Evolutionary conservation across 1,140 invertebrate species (phyloP).

Genomic region (Drosophila varians): DNA sequence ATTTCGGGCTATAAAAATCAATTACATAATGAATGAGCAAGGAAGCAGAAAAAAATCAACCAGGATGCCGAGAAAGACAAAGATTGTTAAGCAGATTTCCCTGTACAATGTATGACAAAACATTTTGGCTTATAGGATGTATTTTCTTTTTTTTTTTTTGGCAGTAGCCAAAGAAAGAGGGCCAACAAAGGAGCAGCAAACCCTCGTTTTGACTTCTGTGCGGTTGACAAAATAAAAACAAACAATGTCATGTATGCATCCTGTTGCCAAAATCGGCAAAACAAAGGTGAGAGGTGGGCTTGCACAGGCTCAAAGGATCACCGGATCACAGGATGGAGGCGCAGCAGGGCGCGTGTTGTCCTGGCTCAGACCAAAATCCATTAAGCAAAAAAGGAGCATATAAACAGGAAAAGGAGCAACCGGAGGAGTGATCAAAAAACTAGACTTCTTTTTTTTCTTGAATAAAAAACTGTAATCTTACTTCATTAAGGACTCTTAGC

Average conservation of each 20-base stretch:
- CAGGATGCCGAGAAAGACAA: background rate
- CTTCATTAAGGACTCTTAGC: background rate
- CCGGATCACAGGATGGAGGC: conserved; percentile 40
- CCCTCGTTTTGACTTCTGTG: conserved; percentile 56
- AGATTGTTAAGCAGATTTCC: conserved; percentile 28
- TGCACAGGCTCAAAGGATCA: conserved; percentile 41
- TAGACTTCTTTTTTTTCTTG: background rate
- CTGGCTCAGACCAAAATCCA: conserved; percentile 35
- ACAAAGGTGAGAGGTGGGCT: conserved; percentile 36
- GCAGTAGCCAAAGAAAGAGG: conserved; percentile 39
- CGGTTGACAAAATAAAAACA: conserved; percentile 53
- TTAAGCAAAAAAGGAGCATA: conserved; percentile 32
- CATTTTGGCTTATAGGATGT: conserved; percentile 16
- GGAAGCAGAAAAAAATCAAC: conserved; percentile 11
- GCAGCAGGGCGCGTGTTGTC: conserved; percentile 46
- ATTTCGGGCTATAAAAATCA: conserved; percentile 56
- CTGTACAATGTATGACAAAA: conserved; percentile 1
- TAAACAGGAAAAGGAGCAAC: conserved; percentile 4
- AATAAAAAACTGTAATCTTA: background rate
- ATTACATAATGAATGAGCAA: conserved; percentile 54
- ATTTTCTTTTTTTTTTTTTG: conserved; percentile 10
- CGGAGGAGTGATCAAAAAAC: background rate
- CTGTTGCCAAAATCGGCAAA: conserved; percentile 52
- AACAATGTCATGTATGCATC: conserved; percentile 40
- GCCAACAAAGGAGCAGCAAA: conserved; percentile 35